phyloP scores from a whole-genome alignment of 1,140 invertebrate genomes.

The Drosophila orena region DNA sequence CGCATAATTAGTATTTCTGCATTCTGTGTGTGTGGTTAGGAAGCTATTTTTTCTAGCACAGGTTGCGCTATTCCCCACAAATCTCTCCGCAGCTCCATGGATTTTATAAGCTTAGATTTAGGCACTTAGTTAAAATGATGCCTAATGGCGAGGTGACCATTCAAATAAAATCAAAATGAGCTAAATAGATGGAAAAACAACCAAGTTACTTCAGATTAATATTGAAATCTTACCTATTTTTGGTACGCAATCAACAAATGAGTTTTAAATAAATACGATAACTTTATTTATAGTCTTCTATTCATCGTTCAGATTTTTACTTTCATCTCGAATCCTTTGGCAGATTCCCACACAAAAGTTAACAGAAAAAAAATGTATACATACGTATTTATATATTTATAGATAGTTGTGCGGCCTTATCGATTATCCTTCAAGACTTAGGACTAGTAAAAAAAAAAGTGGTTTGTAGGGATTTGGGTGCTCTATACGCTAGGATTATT shows the following conservation, averaged over 20 bases:
- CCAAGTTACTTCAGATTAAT: neutral
- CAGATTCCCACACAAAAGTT: slow-evolving; percentile 61
- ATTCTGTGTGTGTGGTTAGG: slow-evolving; percentile 31
- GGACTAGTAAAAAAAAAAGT: slow-evolving; percentile 44
- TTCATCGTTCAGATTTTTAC: slow-evolving; percentile 14
- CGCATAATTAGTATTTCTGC: slow-evolving; percentile 57
- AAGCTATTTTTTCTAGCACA: slow-evolving; percentile 36
- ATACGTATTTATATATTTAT: slow-evolving; percentile 20
- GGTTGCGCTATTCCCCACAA: neutral
- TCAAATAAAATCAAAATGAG: neutral
- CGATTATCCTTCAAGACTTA: slow-evolving; percentile 41
- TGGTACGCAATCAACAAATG: neutral
- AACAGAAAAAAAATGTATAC: slow-evolving; percentile 57
- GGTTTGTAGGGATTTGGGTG: slow-evolving; percentile 23
- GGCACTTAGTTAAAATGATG: neutral
- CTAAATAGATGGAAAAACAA: neutral
- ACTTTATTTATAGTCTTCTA: slow-evolving; percentile 77
- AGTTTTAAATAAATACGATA: slow-evolving; percentile 73
- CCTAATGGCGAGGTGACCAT: neutral
- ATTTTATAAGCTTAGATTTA: too few species aligned
- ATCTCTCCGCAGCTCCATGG: too few species aligned
- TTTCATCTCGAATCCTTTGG: slow-evolving; percentile 31
- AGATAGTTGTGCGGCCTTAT: slow-evolving; percentile 46
- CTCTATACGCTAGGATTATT: slow-evolving; percentile 6
- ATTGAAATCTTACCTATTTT: neutral